These are phyloP conservation scores for Caracal caracal DNA, from an alignment of 2,113 vertebrate species.

Conservation along the genomic window DNA sequence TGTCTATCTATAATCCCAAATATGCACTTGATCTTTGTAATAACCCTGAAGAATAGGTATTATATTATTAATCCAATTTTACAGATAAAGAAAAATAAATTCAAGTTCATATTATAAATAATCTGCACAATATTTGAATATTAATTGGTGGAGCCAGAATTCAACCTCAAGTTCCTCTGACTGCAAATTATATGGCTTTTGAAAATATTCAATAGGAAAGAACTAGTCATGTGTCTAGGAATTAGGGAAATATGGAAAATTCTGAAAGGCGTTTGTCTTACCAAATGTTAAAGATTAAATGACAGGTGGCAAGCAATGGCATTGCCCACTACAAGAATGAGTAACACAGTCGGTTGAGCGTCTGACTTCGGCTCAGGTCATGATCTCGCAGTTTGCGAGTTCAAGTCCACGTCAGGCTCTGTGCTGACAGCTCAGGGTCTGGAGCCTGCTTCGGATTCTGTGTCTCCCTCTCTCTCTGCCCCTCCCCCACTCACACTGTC, in stretches of 20 bases:
- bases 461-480: no score
- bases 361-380: no score
- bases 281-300: background rate
- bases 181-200: background rate
- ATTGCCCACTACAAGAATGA: background rate
- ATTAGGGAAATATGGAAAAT: background rate
- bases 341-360: background rate
- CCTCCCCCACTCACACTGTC: no score
- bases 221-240: background rate
- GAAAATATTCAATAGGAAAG: background rate
- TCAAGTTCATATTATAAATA: background rate
- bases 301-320: background rate
- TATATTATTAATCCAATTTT: background rate
- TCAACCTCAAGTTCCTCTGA: background rate
- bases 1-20: background rate
- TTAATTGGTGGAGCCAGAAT: slow-evolving; percentile 2
- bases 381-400: no score
- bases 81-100: background rate
- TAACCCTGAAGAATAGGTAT: background rate
- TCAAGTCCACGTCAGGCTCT: no score
- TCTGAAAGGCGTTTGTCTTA: background rate
- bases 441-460: no score
- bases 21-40: background rate
- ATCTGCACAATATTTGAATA: background rate
- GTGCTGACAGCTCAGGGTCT: no score